These are phyloP conservation scores for Cephus sareptanus DNA, from an alignment of 2,888 invertebrate species.

Conservation along the genomic window DNA sequence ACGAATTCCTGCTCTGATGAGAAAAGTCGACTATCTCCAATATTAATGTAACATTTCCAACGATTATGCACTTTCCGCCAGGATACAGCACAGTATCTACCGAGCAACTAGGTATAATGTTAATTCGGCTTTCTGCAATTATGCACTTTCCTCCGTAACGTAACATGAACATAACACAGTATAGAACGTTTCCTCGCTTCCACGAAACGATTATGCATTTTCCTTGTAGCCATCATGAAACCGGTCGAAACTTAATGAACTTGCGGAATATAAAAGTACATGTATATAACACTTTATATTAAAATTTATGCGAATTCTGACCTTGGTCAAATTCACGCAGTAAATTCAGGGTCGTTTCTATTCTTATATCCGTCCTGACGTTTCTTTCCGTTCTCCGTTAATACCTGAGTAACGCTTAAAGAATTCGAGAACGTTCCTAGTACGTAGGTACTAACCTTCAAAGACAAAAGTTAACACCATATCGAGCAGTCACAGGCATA, in stretches of 20 bases:
- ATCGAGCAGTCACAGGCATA: not conserved
- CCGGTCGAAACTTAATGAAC: not conserved
- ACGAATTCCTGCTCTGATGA: no score
- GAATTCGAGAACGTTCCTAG: not conserved
- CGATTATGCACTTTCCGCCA: no score
- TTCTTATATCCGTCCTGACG: not conserved
- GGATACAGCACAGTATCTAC: no score
- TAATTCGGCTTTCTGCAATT: not conserved
- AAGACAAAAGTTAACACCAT: not conserved
- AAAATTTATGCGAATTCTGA: not conserved
- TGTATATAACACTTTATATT: not conserved
- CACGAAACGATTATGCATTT: not conserved
- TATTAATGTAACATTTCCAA: no score
- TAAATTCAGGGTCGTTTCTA: not conserved
- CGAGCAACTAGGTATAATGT: no score
- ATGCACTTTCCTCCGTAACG: not conserved
- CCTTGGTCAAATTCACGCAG: not conserved
- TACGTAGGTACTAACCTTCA: not conserved
- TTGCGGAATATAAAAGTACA: not conserved
- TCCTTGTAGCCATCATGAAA: not conserved
- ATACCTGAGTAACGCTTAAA: not conserved
- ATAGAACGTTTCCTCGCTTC: not conserved
- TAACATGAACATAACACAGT: not conserved
- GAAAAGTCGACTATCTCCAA: no score
- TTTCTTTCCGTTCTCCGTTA: not conserved